Evolutionary conservation across 2,113 vertebrate genomes (phyloP).

Genomic region (Limnothrissa miodon): DNA sequence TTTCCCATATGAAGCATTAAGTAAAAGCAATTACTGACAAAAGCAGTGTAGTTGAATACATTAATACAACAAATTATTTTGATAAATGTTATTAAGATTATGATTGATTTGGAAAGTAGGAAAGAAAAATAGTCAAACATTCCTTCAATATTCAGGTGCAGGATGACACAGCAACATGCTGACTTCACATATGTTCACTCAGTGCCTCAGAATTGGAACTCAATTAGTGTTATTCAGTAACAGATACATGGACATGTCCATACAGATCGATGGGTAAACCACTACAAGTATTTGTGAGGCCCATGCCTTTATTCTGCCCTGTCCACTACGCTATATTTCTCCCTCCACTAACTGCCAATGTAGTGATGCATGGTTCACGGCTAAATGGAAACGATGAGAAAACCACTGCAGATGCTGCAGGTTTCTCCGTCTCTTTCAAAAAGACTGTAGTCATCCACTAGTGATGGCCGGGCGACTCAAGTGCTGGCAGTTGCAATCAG

Average conservation of each 20-base stretch:
- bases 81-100: too few species aligned
- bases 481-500: neutral
- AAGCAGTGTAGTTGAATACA: neutral
- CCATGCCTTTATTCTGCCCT: neutral
- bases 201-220: neutral
- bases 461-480: neutral
- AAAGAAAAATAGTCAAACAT: neutral
- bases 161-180: neutral
- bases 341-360: neutral
- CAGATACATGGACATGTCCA: neutral
- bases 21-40: too few species aligned
- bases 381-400: slow-evolving; percentile 1
- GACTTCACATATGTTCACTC: neutral
- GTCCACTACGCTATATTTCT: neutral
- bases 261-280: neutral
- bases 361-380: neutral
- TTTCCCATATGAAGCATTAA: too few species aligned
- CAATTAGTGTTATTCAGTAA: neutral
- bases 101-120: neutral
- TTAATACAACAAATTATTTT: too few species aligned
- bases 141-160: neutral
- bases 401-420: neutral
- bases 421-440: neutral
- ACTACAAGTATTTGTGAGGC: neutral
- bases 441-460: neutral